phyloP scores from a whole-genome alignment of 1,140 invertebrate genomes.

The Helicoverpa armigera region DNA sequence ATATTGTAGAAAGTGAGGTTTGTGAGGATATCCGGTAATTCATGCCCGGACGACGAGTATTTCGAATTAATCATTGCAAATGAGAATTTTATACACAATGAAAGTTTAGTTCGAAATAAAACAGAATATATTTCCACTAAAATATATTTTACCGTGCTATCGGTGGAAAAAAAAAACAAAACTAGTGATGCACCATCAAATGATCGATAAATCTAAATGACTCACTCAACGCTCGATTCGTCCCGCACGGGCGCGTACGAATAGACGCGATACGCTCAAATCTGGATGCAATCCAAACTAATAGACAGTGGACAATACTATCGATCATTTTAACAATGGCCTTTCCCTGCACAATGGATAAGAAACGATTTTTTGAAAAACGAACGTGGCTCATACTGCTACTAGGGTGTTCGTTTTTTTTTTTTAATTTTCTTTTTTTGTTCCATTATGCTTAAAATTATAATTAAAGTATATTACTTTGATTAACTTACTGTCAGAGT shows the following conservation, averaged over 20 bases:
- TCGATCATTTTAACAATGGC: conserved; percentile 62
- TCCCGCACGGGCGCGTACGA: conserved; percentile 61
- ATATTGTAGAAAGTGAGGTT: not conserved
- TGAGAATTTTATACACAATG: no score
- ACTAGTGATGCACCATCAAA: conserved; percentile 38
- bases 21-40: no score
- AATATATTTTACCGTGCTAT: not conserved
- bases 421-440: not conserved
- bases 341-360: conserved; percentile 31
- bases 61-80: no score
- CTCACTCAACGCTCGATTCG: conserved; percentile 61
- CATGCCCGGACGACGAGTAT: no score
- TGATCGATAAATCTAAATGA: conserved; percentile 54
- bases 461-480: not conserved
- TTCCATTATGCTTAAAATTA: not conserved
- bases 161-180: not conserved
- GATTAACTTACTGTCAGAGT: not conserved
- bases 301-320: conserved; percentile 61
- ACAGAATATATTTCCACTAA: no score
- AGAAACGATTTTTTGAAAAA: conserved; percentile 38
- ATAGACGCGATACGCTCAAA: conserved; percentile 52
- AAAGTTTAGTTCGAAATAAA: no score
- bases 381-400: conserved; percentile 3
- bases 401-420: conserved; percentile 25
- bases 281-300: conserved; percentile 64